These are phyloP conservation scores for Plecotus auritus DNA, from an alignment of 2,113 vertebrate species.

Conservation along the genomic window DNA sequence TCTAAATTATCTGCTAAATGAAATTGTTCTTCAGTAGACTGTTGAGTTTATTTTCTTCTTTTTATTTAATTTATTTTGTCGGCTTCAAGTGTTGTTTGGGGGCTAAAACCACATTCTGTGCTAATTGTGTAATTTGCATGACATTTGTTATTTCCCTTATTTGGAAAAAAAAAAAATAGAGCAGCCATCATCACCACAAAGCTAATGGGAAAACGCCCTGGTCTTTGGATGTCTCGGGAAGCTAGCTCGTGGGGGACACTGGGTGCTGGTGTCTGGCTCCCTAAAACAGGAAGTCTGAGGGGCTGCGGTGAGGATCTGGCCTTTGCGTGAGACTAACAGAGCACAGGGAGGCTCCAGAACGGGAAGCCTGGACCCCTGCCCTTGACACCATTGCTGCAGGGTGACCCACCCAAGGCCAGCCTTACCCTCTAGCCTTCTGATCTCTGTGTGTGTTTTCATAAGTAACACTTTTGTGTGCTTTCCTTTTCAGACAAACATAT, in stretches of 20 bases:
- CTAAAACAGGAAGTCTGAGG: background rate
- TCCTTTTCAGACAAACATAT: background rate
- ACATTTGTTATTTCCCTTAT: background rate
- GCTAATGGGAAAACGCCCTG: too few species aligned
- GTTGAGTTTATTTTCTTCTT: background rate
- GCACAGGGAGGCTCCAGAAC: background rate
- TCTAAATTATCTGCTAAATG: slow-evolving; percentile 56
- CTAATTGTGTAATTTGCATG: background rate
- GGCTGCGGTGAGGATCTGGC: background rate
- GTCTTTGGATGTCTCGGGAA: background rate
- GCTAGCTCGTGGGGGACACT: background rate
- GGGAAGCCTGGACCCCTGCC: background rate
- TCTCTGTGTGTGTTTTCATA: background rate
- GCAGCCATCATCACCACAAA: background rate
- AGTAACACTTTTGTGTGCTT: background rate
- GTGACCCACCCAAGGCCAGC: background rate
- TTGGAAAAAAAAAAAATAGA: background rate
- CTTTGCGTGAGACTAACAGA: accelerated
- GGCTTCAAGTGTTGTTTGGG: slow-evolving; percentile 13
- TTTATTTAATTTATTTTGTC: background rate
- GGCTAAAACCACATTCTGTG: background rate
- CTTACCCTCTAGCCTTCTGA: background rate
- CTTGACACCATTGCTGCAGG: background rate
- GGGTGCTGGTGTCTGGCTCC: background rate
- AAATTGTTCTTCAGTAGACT: slow-evolving; percentile 2